These are phyloP conservation scores for Venusia cambrica DNA, from an alignment of 2,888 invertebrate genomes.

Conservation along the genomic window DNA sequence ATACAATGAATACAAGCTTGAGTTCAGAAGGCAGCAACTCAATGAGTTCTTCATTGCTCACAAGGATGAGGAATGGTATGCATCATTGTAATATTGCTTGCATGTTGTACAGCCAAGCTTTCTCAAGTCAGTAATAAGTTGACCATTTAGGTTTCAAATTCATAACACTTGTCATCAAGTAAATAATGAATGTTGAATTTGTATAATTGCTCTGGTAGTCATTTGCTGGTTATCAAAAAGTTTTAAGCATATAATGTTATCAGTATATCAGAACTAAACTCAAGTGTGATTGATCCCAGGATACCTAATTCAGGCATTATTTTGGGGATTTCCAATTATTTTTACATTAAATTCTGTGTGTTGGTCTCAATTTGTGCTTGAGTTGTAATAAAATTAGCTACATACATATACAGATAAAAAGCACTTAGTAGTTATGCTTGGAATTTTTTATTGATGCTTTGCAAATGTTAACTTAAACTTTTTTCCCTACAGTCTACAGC, in stretches of 20 bases:
- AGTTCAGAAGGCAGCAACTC: conserved; percentile 97
- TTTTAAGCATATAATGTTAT: conserved; percentile 74
- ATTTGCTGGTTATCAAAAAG: conserved; percentile 68
- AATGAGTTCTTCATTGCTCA: conserved; percentile 99
- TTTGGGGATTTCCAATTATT: too few species aligned
- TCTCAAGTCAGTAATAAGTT: conserved; percentile 4
- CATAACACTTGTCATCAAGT: conserved; percentile 1
- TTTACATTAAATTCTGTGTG: too few species aligned
- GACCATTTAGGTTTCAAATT: conserved; percentile 2
- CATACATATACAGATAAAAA: conserved; percentile 2
- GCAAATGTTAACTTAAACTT: conserved; percentile 76
- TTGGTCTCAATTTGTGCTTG: too few species aligned
- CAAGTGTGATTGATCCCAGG: too few species aligned
- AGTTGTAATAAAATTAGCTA: conserved; percentile 17
- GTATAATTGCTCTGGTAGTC: conserved; percentile 40
- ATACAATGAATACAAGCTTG: conserved; percentile 98
- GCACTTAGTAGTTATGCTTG: conserved; percentile 50
- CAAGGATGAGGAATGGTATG: conserved; percentile 99
- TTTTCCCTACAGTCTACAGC: conserved; percentile 82
- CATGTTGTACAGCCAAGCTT: conserved; percentile 20
- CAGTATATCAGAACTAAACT: too few species aligned
- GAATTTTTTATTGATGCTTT: conserved; percentile 64
- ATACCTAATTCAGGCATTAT: too few species aligned
- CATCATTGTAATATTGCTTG: conserved; percentile 28
- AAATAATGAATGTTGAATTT: conserved; percentile 8